phyloP scores from a whole-genome alignment of 2,888 invertebrate genomes.

The Acleris emargana region DNA sequence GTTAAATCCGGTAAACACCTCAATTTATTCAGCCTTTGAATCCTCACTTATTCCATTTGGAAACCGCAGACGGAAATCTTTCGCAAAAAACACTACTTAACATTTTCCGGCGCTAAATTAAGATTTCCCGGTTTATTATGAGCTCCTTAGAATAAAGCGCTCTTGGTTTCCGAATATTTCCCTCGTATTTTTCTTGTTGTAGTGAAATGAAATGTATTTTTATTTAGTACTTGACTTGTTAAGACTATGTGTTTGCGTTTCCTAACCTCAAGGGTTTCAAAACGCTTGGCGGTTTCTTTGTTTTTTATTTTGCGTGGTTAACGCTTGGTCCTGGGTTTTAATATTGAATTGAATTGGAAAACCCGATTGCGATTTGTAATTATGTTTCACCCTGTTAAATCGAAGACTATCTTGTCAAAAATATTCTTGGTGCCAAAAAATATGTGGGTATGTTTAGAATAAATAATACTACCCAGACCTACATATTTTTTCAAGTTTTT shows the following conservation, averaged over 20 bases:
- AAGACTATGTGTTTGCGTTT: background rate
- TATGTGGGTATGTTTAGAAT: too few species aligned
- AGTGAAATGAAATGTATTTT: slow-evolving; percentile 28
- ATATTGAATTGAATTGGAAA: too few species aligned
- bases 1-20: slow-evolving; percentile 15
- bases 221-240: slow-evolving; percentile 22
- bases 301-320: too few species aligned
- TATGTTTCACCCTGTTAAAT: too few species aligned
- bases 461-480: too few species aligned
- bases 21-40: slow-evolving; percentile 33
- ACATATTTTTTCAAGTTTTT: too few species aligned
- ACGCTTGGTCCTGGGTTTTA: too few species aligned
- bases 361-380: too few species aligned
- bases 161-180: slow-evolving; percentile 24
- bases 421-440: too few species aligned
- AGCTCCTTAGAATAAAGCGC: slow-evolving; percentile 24
- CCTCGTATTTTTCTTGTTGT: slow-evolving; percentile 8
- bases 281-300: too few species aligned
- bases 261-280: background rate
- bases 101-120: slow-evolving; percentile 32
- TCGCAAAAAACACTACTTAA: slow-evolving; percentile 34
- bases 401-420: too few species aligned
- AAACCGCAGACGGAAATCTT: slow-evolving; percentile 19
- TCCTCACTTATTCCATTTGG: slow-evolving; percentile 18
- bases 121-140: slow-evolving; percentile 35